phyloP scores from a whole-genome alignment of 2,888 invertebrate species.

The Drosophila mimetica region DNA sequence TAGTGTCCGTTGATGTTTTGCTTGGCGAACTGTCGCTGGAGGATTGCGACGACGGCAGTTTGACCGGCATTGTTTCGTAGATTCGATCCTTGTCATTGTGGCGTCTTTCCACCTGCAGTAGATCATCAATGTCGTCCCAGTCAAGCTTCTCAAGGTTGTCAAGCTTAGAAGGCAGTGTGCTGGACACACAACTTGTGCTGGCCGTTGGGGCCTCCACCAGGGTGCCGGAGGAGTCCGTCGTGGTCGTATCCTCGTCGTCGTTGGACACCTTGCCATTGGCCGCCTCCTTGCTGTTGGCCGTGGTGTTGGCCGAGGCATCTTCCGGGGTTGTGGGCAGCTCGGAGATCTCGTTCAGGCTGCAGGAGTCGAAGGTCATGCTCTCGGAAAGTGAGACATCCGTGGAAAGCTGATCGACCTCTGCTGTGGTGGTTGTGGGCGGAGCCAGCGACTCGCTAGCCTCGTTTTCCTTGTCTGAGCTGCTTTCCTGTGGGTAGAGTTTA shows the following conservation, averaged over 20 bases:
- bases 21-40: conserved; percentile 82
- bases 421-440: conserved; percentile 81
- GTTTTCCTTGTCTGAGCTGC: conserved; percentile 83
- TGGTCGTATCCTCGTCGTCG: conserved; percentile 68
- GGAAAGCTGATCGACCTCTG: conserved; percentile 81
- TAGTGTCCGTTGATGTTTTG: conserved; percentile 64
- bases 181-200: conserved; percentile 79
- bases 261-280: conserved; percentile 56
- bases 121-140: conserved; percentile 90
- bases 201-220: conserved; percentile 69
- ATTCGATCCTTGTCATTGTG: conserved; percentile 87
- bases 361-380: conserved; percentile 84
- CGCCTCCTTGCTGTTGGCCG: conserved; percentile 47
- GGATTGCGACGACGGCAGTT: conserved; percentile 86
- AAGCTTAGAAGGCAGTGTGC: conserved; percentile 88
- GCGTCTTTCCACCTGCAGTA: conserved; percentile 88
- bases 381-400: conserved; percentile 84
- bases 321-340: conserved; percentile 83
- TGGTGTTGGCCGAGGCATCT: conserved; percentile 78
- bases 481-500: conserved; percentile 56
- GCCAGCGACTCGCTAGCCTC: conserved; percentile 82
- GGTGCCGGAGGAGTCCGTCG: conserved; percentile 76
- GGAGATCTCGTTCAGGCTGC: conserved; percentile 83
- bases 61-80: conserved; percentile 89
- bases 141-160: conserved; percentile 87